Base-by-base conservation (phyloP, 2,797 vertebrate genomes). In the Gambelia wislizenii region DNA sequence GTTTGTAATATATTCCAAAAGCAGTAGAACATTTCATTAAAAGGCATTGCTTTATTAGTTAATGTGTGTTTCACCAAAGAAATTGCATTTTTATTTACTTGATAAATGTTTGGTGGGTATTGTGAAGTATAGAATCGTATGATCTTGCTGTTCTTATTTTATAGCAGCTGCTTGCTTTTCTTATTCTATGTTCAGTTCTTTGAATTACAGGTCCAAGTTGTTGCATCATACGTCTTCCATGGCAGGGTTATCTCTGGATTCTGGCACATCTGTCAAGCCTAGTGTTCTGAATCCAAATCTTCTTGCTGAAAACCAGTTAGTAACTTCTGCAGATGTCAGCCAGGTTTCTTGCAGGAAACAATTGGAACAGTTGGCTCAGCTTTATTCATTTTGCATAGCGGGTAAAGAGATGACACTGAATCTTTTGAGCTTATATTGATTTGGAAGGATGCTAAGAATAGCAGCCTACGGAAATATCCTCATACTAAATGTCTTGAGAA, bases 381-480 rank as follows among this genome's bases (percentile, higher is more conserved):
- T 99, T 33, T 99, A 99, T 94, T 99, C 98, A 70, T 96, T 97
- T 0, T 99, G 98, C 95, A 99, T 99, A 94, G 96, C 98, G 93
- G 98, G 99, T 99, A 95, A 95, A 52, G 69, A 74, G 36, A 10
- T 72, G 82, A 87, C 72, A n/a, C 25, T 72, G 78, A 85, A 30
- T 9, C 85, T 78, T 83, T 81, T 86, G 67, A 64, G 61, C 44
- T 87, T 88, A 18, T 0, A 0, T n/a, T 27, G 39, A 86, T 88
- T 1, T 67, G 42, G 76, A 49, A 77, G 9, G 18, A 70, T 69
- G 72, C 22, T 47, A 69, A 59, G 44, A 52, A 81, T 84, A 49
- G 20, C 6, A 14, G 25, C 25, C 18, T 42, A 18, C 52, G 67
- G 25, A 85, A 70, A 86, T 74, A 8, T 82, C 13, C 39, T 82